Evolutionary conservation across 2,113 vertebrate species (phyloP), one percentile per base, ranked within the genome.

Genomic region (Daubentonia madagascariensis): DNA sequence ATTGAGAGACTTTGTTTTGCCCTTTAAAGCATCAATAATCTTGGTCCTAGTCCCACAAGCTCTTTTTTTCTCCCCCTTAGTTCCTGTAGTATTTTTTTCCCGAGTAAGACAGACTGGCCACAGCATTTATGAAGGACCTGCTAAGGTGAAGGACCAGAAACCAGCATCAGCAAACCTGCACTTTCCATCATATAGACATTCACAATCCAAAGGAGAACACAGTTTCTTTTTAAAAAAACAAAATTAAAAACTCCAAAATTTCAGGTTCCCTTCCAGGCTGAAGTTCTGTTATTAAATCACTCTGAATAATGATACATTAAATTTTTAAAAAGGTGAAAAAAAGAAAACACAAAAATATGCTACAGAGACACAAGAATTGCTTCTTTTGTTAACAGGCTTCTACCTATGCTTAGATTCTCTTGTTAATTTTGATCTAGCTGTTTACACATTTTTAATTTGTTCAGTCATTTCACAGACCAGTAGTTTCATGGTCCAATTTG

Each of bases 391-490:
- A 67, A 87, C 0, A 3, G 13, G 48, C 63, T 96, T 35, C 12
- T 65, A 40, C 0, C 54, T 96, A 72, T 52, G 43, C n/a, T 73
- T 87, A 50, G 32, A 59, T 59, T 10, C 13, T 96, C 73, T 4
- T 8, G 6, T 48, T 92, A 89, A 52, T 75, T 52, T 57, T 28
- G 65, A 35, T 68, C 93, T 86, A 95, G 96, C 80, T 94, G 67
- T 68, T 98, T 57, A 65, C 57, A 89, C 1, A 45, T 85, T 97
- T 96, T 96, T 88, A 52, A 97, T 97, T 91, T 87, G 40, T 94
- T 98, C 89, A 84, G 73, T 96, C 75, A 89, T 94, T 91, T 97
- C 86, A 92, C 54, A 97, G 81, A 23, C 61, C 65, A 85, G 87
- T 52, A 79, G 57, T 85, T 91, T 93, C 70, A 67, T 23, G 45